Evolutionary conservation across 2,888 invertebrate species (phyloP).

Genomic region (Drosophila prolongata): DNA sequence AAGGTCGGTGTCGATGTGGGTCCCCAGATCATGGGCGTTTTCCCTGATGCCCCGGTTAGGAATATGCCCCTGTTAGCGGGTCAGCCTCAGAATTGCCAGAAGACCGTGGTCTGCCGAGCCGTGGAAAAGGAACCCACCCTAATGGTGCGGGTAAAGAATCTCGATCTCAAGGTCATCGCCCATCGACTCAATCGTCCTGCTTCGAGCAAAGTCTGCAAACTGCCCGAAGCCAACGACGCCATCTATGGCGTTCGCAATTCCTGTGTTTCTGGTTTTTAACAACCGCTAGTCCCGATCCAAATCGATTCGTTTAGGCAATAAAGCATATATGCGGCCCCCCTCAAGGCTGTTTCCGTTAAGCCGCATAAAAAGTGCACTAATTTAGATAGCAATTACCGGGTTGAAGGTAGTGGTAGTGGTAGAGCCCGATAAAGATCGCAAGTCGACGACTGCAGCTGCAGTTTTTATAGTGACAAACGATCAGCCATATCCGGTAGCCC

Average conservation of each 20-base stretch:
- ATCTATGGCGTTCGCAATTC: constrained; percentile 69
- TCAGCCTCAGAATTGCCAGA: constrained; percentile 46
- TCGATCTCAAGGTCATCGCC: constrained; percentile 56
- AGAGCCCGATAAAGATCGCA: constrained; percentile 8
- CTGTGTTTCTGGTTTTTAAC: constrained; percentile 23
- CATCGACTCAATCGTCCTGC: constrained; percentile 54
- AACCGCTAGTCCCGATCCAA: constrained; percentile 23
- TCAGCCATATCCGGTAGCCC: constrained; percentile 77
- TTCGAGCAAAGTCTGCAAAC: constrained; percentile 60
- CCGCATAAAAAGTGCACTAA: constrained; percentile 68
- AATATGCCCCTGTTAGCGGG: neutral
- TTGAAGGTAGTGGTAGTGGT: neutral
- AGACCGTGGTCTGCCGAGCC: constrained; percentile 50
- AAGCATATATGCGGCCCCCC: constrained; percentile 24
- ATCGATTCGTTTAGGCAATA: constrained; percentile 59
- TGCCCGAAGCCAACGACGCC: constrained; percentile 68
- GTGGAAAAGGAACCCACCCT: constrained; percentile 67
- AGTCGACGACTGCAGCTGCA: constrained; percentile 25
- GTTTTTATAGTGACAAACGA: constrained; percentile 75
- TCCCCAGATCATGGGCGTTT: constrained; percentile 38
- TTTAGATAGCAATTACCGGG: constrained; percentile 73
- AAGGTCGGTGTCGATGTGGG: constrained; percentile 73
- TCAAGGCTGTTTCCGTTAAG: constrained; percentile 43
- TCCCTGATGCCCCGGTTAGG: constrained; percentile 51
- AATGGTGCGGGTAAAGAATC: constrained; percentile 69